Percentiles rank a stretch among this genome's conserved stretches.
phyloP scores from a whole-genome alignment of 2,888 invertebrate genomes.

The Erebia ligea region DNA sequence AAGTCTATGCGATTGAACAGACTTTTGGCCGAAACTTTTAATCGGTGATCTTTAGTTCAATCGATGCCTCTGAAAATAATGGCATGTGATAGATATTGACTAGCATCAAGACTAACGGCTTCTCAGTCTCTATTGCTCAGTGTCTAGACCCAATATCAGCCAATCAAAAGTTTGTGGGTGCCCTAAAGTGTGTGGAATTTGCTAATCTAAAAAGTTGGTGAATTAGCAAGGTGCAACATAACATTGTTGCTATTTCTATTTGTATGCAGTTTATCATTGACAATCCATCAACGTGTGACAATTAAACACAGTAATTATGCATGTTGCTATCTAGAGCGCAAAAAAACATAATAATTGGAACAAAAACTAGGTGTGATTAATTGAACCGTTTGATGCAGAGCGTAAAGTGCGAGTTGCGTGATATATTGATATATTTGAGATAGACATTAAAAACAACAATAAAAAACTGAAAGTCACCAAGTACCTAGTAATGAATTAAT shows the following conservation, averaged over 20 bases:
- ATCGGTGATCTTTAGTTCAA: no score
- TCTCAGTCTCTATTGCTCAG: no score
- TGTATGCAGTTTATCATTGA: conserved; percentile 25
- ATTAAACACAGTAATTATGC: conserved; percentile 24
- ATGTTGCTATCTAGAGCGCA: conserved; percentile 39
- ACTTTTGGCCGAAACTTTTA: no score
- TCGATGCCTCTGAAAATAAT: no score
- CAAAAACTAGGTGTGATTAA: conserved; percentile 39
- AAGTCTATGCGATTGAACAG: no score
- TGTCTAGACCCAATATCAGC: no score
- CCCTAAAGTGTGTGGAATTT: not conserved
- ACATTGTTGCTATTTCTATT: conserved; percentile 5
- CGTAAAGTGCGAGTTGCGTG: conserved; percentile 34
- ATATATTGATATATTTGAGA: conserved; percentile 13
- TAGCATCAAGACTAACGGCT: no score
- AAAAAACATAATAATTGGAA: conserved; percentile 38
- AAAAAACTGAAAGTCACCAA: not conserved
- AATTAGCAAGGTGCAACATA: conserved; percentile 9
- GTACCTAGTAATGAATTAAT: not conserved
- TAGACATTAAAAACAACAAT: conserved; percentile 2
- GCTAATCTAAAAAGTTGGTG: not conserved
- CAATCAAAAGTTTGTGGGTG: not conserved
- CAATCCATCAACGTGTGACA: conserved; percentile 31
- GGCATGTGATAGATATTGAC: no score
- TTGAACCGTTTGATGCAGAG: conserved; percentile 33